Conservation (phyloP, 2,888 invertebrate genomes). For the Anthrax anthrax region DNA sequence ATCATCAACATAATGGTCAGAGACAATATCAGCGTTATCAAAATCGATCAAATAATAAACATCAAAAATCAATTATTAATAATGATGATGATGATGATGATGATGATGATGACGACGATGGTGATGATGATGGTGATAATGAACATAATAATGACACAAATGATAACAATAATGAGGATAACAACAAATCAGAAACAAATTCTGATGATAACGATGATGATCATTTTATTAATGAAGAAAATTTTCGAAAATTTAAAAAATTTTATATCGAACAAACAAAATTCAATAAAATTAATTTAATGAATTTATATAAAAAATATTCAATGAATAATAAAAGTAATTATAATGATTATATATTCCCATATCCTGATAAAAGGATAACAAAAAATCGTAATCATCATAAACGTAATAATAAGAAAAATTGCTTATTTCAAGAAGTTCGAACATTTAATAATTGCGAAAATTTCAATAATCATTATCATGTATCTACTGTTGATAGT, state of each 20-base stretch:
- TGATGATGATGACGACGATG: slow-evolving; percentile 15
- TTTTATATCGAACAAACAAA: slow-evolving; percentile 18
- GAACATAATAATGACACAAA: slow-evolving; percentile 10
- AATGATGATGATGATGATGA: neutral
- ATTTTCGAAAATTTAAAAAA: slow-evolving; percentile 17
- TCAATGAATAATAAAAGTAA: slow-evolving; percentile 1
- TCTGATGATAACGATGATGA: slow-evolving; percentile 17
- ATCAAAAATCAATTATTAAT: too few relatives aligned
- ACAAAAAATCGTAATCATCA: too few relatives aligned
- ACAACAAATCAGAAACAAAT: too few relatives aligned
- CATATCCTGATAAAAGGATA: slow-evolving; percentile 18
- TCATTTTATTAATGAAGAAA: slow-evolving; percentile 18
- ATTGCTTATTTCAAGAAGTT: slow-evolving; percentile 17
- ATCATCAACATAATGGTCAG: too few relatives aligned
- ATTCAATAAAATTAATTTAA: slow-evolving; percentile 16
- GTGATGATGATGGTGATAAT: slow-evolving; percentile 17
- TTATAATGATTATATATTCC: slow-evolving; percentile 16
- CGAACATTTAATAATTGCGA: slow-evolving; percentile 15
- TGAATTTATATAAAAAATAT: slow-evolving; percentile 15
- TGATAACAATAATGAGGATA: slow-evolving; percentile 10
- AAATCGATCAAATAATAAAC: too few relatives aligned
- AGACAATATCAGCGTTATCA: too few relatives aligned
- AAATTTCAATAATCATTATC: neutral
- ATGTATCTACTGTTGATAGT: too few relatives aligned
- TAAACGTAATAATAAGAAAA: slow-evolving; percentile 12